Conservation (phyloP, 2,888 invertebrate genomes). For the Cephonodes hylas region DNA sequence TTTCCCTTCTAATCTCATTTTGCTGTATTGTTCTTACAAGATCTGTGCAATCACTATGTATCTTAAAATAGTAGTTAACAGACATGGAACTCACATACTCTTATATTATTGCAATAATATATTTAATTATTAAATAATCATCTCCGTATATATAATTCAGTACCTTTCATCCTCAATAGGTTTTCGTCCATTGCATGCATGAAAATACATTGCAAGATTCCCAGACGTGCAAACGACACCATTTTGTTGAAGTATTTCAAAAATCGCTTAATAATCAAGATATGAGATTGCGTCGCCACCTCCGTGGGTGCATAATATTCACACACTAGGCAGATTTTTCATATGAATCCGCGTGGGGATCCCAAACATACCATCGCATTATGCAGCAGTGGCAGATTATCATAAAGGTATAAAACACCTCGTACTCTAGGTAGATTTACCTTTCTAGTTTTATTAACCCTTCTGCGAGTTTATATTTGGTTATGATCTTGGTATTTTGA, state of each 20-base stretch:
- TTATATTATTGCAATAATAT: too few species aligned
- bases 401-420: constrained; percentile 61
- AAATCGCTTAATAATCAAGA: not conserved
- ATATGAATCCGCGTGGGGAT: constrained; percentile 59
- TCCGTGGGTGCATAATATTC: constrained; percentile 49
- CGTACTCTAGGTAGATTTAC: constrained; percentile 1
- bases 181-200: not conserved
- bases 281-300: constrained; percentile 24
- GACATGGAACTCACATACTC: too few species aligned
- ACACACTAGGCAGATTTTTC: constrained; percentile 54
- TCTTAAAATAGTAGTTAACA: too few species aligned
- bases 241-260: constrained; percentile 4
- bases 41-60: too few species aligned
- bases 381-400: constrained; percentile 71
- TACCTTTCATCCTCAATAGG: too few species aligned
- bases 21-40: too few species aligned
- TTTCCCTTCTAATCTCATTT: too few species aligned
- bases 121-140: not conserved
- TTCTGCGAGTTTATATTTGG: not conserved
- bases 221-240: not conserved
- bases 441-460: not conserved
- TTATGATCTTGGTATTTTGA: not conserved
- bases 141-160: not conserved
- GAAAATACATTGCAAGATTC: not conserved
- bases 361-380: constrained; percentile 63